Percentiles rank a stretch among this genome's conserved stretches.
These are phyloP conservation scores for Odocoileus hemionus DNA, from an alignment of 2,113 vertebrate species.

Conservation along the genomic window DNA sequence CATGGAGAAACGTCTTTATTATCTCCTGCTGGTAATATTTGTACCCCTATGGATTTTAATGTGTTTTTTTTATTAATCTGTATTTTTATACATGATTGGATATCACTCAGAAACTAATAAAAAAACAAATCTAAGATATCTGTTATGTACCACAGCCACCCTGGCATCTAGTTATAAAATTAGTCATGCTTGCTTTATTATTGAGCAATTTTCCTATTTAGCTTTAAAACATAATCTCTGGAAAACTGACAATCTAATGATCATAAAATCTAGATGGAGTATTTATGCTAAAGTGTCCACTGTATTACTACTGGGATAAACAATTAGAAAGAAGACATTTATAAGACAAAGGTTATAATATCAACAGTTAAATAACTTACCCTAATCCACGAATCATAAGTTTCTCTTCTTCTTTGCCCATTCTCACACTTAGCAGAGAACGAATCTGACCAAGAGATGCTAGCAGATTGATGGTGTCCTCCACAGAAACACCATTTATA, in stretches of 20 bases:
- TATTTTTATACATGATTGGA: not conserved
- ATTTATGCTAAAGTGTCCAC: not conserved
- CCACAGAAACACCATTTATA: conserved; percentile 93
- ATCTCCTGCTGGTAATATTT: not conserved
- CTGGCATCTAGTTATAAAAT: not conserved
- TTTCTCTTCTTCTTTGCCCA: conserved; percentile 97
- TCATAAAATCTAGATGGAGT: not conserved
- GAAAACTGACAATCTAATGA: not conserved
- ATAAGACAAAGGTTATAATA: not conserved
- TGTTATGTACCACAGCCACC: not conserved
- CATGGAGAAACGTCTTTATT: not conserved
- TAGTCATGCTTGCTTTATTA: not conserved
- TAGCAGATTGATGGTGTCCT: conserved; percentile 94
- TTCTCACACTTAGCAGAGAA: conserved; percentile 94
- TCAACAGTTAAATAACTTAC: conserved; percentile 75
- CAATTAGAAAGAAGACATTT: not conserved
- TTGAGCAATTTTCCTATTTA: not conserved
- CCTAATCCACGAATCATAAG: conserved; percentile 97
- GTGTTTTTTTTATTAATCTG: not conserved
- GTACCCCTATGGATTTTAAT: not conserved
- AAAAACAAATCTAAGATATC: not conserved
- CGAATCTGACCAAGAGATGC: conserved; percentile 96
- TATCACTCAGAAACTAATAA: not conserved
- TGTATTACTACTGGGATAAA: not conserved
- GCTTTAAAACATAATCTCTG: not conserved